Evolutionary conservation across 2,797 vertebrate species (phyloP), one percentile per base, ranked within the genome.

Genomic region (Tachyglossus aculeatus): DNA sequence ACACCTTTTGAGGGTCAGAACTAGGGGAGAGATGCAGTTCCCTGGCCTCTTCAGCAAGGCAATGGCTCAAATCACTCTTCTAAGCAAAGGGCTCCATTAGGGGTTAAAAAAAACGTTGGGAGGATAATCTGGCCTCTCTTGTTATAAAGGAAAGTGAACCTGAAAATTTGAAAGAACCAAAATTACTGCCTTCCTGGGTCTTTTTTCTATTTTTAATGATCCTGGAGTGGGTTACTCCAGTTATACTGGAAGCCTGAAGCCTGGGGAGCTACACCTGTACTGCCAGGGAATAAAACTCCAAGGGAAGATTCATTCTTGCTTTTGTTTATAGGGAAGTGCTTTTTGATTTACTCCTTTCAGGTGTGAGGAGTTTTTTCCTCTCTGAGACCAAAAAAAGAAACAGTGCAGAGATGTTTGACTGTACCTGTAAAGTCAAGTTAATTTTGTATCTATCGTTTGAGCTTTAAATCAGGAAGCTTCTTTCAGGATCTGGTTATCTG

Each of bases 51-150:
- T 55, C 38, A 56, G 38, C 5, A 24, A 60, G n/a, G 34, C 38
- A 33, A 39, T 43, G 40, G 31, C 36, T 59, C 45, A 73, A 63
- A 67, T 37, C 19, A 60, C 43, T 53, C 47, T 52, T 63, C 63
- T 34, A 43, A 33, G 16, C 47, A 48, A 0, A 58, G 7, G 31
- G 18, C 11, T 65, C 34, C 18, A 21, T 24, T 48, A 73, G 11
- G 19, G 58, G 24, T 48, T 15, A 47, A 31, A 18, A 43, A 61
- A 66, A 76, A 51, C 21, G n/a, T n/a, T n/a, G n/a, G n/a, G n/a
- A n/a, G n/a, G n/a, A n/a, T 27, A 52, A 15, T 45, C 22, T 53
- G 37, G 50, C 33, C 18, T 65, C 38, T 29, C 33, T 70, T 44
- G 36, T 69, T 6, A 52, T 39, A 34, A 61, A 5, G 61, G 12